Conservation (phyloP, 2,797 vertebrate species). For the Clarias laeviceps region DNA sequence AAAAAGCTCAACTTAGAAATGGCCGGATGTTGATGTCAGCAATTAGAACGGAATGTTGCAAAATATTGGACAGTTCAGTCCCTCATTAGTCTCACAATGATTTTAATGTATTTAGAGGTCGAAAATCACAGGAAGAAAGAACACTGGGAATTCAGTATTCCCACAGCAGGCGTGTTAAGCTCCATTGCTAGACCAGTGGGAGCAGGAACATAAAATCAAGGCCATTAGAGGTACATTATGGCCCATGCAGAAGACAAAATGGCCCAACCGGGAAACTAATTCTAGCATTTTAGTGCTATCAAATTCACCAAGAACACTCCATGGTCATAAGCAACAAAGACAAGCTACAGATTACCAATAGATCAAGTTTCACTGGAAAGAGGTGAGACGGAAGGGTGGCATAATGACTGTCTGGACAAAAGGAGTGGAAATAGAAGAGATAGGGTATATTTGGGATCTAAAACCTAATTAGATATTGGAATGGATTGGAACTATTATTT, state of each 20-base stretch:
- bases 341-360: conserved; percentile 42
- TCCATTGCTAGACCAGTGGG: conserved; percentile 6
- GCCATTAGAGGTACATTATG: conserved; percentile 47
- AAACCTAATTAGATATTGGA: conserved; percentile 26
- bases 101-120: neutral
- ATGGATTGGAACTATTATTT: neutral
- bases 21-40: neutral
- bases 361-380: conserved; percentile 38
- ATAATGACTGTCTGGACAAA: conserved; percentile 10
- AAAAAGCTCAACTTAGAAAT: neutral
- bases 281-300: conserved; percentile 42
- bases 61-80: neutral
- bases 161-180: conserved; percentile 15
- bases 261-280: conserved; percentile 38
- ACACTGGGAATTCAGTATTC: conserved; percentile 12
- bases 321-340: conserved; percentile 31
- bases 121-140: neutral
- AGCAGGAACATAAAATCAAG: conserved; percentile 45
- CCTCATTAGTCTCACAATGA: neutral
- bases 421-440: neutral
- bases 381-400: neutral
- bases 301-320: conserved; percentile 27
- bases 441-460: neutral
- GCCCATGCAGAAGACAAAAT: conserved; percentile 31
- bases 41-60: neutral